Percentiles rank a stretch among this genome's conserved stretches.
Conservation (phyloP, 2,888 invertebrate genomes). For the Stictocephala bisonia region DNA sequence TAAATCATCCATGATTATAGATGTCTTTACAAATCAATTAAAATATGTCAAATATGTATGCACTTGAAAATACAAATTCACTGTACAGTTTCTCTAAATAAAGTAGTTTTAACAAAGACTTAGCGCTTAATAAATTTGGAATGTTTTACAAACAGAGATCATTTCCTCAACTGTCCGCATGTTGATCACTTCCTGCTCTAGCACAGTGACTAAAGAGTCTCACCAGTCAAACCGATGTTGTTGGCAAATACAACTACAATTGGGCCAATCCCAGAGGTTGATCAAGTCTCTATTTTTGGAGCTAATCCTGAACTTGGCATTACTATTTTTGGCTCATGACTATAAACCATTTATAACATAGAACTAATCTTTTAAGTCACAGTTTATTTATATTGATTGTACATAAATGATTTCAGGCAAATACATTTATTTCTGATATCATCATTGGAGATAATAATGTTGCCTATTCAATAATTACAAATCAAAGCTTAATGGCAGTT, state of each 20-base stretch:
- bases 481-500: too few relatives aligned
- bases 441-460: too few relatives aligned
- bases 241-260: constrained; percentile 21
- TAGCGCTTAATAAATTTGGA: too few relatives aligned
- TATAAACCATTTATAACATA: constrained; percentile 2
- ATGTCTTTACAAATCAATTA: not conserved
- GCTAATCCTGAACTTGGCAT: not conserved
- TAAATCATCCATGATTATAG: constrained; percentile 9
- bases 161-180: too few relatives aligned
- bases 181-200: constrained; percentile 24
- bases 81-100: constrained; percentile 3
- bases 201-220: not conserved
- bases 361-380: too few relatives aligned
- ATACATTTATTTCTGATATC: too few relatives aligned
- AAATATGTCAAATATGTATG: not conserved
- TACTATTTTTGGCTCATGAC: constrained; percentile 29
- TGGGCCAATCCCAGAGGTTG: not conserved
- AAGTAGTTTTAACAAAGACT: too few relatives aligned
- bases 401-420: too few relatives aligned
- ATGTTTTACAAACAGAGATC: too few relatives aligned
- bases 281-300: constrained; percentile 21
- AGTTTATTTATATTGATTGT: too few relatives aligned
- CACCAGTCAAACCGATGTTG: not conserved
- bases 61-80: not conserved
- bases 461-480: too few relatives aligned